These are phyloP conservation scores for Diplodus sargus DNA, from an alignment of 2,797 vertebrate species.

Conservation along the genomic window DNA sequence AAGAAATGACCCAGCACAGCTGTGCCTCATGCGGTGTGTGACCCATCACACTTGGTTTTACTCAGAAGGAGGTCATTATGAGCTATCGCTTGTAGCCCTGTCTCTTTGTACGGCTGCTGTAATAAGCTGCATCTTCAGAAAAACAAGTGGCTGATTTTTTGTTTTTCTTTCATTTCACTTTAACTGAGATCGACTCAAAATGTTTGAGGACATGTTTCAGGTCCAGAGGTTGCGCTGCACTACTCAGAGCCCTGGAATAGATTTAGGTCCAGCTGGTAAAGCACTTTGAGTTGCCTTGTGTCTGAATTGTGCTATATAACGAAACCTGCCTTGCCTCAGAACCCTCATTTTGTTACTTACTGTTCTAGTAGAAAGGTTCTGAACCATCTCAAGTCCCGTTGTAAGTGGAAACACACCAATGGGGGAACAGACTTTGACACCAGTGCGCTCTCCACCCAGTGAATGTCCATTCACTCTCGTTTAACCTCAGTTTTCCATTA, in stretches of 20 bases:
- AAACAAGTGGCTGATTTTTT: not conserved
- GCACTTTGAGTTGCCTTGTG: too few relatives aligned
- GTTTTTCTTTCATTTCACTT: not conserved
- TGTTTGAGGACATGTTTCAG: not conserved
- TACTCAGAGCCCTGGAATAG: not conserved
- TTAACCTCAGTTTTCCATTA: too few relatives aligned
- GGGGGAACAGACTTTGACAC: too few relatives aligned
- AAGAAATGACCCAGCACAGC: slow-evolving; percentile 30
- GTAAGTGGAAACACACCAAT: too few relatives aligned
- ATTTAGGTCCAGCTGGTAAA: not conserved
- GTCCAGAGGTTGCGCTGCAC: too few relatives aligned
- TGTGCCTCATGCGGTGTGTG: not conserved
- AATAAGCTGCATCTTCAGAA: not conserved
- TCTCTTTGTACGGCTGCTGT: not conserved
- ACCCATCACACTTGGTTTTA: slow-evolving; percentile 17
- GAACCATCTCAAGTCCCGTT: too few relatives aligned
- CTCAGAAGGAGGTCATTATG: slow-evolving; percentile 18
- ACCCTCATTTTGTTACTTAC: too few relatives aligned
- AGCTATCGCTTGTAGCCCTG: slow-evolving; percentile 1
- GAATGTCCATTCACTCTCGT: too few relatives aligned
- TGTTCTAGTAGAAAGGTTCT: too few relatives aligned
- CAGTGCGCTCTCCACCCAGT: too few relatives aligned
- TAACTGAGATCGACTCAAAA: not conserved
- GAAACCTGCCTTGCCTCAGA: too few relatives aligned
- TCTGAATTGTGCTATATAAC: too few relatives aligned